Conservation (phyloP, 1,140 invertebrate genomes). For the Gonioctena quinquepunctata region DNA sequence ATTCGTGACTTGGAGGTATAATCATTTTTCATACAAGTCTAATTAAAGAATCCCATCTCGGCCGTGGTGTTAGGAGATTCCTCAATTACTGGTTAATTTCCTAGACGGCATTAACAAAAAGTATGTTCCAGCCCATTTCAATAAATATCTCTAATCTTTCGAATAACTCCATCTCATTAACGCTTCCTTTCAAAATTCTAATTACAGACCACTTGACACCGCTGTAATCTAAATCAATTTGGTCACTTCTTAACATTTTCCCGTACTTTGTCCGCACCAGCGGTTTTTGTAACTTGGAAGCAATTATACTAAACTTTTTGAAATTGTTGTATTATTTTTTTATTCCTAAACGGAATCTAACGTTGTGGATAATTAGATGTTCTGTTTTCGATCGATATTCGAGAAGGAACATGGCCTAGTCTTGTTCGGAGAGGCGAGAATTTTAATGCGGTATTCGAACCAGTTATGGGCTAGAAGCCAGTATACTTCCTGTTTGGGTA, state of each 20-base stretch:
- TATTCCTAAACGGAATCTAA: background rate
- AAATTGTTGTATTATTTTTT: background rate
- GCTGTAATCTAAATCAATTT: background rate
- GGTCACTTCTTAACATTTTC: background rate
- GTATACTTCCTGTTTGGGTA: background rate
- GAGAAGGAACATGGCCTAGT: background rate
- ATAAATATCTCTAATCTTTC: background rate
- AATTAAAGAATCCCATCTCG: no score
- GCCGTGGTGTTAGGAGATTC: background rate
- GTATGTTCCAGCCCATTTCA: background rate
- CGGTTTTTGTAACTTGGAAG: background rate
- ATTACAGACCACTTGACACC: background rate
- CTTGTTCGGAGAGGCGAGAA: background rate
- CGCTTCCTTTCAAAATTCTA: background rate
- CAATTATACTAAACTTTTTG: background rate
- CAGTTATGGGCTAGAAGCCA: background rate
- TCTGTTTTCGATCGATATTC: background rate
- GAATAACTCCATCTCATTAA: background rate
- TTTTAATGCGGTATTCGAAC: background rate
- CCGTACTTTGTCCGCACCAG: background rate
- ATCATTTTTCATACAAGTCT: no score
- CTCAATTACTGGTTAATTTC: background rate
- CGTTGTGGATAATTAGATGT: background rate
- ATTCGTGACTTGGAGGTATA: no score
- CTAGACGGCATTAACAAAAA: background rate